Evolutionary conservation across 1,140 invertebrate genomes (phyloP).

Genomic region (Macrocentrus cingulum): DNA sequence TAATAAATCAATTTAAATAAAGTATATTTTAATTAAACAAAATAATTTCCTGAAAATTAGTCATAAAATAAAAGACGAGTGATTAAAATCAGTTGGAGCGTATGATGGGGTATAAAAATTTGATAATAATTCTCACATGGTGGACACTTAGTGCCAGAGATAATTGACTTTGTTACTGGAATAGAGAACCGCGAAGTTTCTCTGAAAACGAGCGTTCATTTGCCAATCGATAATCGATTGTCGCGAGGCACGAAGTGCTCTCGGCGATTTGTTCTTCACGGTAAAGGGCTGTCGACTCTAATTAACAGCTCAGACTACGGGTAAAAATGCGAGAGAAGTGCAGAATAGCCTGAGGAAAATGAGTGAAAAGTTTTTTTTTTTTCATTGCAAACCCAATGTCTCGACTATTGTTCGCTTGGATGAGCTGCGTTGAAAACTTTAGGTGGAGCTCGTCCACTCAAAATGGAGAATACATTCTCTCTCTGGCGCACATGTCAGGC

Average conservation of each 20-base stretch:
- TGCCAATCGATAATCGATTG: conserved; percentile 15
- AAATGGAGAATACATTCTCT: background rate
- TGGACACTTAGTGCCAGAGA: background rate
- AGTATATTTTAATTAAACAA: too few species aligned
- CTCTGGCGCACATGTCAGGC: conserved; percentile 3
- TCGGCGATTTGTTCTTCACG: background rate
- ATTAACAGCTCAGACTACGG: background rate
- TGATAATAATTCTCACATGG: too few species aligned
- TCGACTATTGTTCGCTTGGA: background rate
- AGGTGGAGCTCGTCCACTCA: background rate
- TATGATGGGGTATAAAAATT: too few species aligned
- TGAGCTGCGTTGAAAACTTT: conserved; percentile 4
- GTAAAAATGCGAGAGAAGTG: too few species aligned
- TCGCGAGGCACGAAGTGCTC: background rate
- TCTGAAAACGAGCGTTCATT: background rate
- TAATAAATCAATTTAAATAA: too few species aligned
- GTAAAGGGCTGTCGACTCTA: conserved; percentile 7
- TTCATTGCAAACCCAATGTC: background rate
- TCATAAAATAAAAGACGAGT: too few species aligned
- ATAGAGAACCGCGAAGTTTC: conserved; percentile 10
- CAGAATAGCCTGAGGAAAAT: too few species aligned
- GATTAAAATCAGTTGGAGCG: too few species aligned
- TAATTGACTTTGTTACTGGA: conserved; percentile 17
- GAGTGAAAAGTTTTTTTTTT: too few species aligned
- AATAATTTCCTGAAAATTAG: too few species aligned